Evolutionary conservation across 2,797 vertebrate species (phyloP).

Genomic region (Takifugu rubripes): DNA sequence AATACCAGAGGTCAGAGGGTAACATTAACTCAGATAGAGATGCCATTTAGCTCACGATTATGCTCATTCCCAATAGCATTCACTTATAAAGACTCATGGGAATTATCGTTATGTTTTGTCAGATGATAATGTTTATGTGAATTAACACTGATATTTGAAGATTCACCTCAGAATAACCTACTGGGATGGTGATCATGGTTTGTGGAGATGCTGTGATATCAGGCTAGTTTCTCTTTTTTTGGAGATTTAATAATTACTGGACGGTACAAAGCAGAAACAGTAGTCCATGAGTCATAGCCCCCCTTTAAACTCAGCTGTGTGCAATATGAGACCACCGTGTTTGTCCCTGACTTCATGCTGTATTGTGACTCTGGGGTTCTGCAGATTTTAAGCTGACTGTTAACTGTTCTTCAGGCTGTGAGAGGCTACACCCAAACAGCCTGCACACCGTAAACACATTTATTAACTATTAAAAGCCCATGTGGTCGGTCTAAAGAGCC

Average conservation of each 20-base stretch:
- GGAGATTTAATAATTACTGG: slow-evolving; percentile 59
- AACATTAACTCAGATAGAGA: slow-evolving; percentile 8
- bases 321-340: slow-evolving; percentile 55
- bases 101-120: too few species aligned
- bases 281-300: slow-evolving; percentile 26
- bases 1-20: slow-evolving; percentile 23
- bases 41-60: not conserved
- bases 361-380: slow-evolving; percentile 40
- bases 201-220: not conserved
- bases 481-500: not conserved
- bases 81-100: not conserved
- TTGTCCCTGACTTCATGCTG: slow-evolving; percentile 36
- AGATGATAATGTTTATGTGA: too few species aligned
- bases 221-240: slow-evolving; percentile 39
- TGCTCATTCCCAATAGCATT: slow-evolving; percentile 1
- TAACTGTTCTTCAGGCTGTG: slow-evolving; percentile 38
- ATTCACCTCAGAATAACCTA: too few species aligned
- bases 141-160: too few species aligned
- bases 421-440: not conserved
- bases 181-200: too few species aligned
- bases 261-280: slow-evolving; percentile 22
- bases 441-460: too few species aligned
- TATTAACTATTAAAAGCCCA: not conserved
- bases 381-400: slow-evolving; percentile 30
- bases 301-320: slow-evolving; percentile 41